phyloP scores from a whole-genome alignment of 1,140 invertebrate species.

The Vollenhovia emeryi region DNA sequence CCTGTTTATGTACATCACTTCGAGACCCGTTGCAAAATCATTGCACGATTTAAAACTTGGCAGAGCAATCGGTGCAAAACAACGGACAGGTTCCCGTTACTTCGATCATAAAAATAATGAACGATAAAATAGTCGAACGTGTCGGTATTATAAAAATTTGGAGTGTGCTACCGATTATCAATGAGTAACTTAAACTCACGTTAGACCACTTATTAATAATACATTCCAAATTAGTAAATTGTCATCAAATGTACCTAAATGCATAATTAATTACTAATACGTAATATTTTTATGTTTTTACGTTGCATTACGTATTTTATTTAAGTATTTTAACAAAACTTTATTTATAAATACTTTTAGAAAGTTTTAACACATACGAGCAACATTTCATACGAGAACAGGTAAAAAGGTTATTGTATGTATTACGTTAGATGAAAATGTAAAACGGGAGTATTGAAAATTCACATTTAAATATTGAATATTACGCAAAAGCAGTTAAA shows the following conservation, averaged over 20 bases:
- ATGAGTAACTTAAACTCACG: not conserved
- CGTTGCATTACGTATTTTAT: too few species aligned
- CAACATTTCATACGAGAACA: not conserved
- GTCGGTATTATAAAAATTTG: not conserved
- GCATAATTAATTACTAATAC: not conserved
- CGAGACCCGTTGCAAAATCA: not conserved
- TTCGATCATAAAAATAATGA: slow-evolving; percentile 4
- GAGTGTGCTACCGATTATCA: not conserved
- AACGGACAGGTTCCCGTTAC: not conserved
- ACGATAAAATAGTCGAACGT: not conserved
- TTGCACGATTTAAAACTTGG: slow-evolving; percentile 15
- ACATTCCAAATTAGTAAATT: not conserved
- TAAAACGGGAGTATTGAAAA: not conserved
- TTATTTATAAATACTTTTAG: not conserved
- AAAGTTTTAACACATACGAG: not conserved
- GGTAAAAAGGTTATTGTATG: not conserved
- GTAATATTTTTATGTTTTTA: not conserved
- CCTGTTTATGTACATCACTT: not conserved
- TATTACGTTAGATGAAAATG: not conserved
- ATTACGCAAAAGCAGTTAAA: not conserved
- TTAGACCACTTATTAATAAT: not conserved
- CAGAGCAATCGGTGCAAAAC: not conserved
- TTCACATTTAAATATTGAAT: slow-evolving; percentile 5
- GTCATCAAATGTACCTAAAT: not conserved
- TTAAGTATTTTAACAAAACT: too few species aligned